Base-by-base conservation (phyloP, 1,140 invertebrate species). In the Drosophila novamexicana region DNA sequence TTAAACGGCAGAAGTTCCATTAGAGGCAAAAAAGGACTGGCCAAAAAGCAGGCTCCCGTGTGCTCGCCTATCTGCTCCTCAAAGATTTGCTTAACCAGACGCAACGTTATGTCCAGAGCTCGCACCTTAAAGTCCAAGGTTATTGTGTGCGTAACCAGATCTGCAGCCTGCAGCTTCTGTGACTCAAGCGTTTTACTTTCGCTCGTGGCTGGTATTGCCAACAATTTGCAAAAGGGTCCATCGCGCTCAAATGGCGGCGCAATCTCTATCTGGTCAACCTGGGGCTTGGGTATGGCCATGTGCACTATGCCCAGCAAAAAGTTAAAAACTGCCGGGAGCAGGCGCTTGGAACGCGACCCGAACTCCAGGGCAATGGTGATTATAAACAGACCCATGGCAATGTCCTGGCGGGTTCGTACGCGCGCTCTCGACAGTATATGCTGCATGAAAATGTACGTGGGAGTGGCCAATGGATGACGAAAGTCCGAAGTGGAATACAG, bases 401-500 rank as follows among this genome's bases (percentile, higher is more conserved):
- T 93, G 74, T 97, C 96, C 70, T 93, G 92, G 9, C 94, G 93
- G 40, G 93, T 94, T 75, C 93, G 94, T 32, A 97, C 94, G 75
- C 93, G 93, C 70, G 94, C 94, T 78, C 93, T 93, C 6, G 93
- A 92, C 69, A 99, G 93, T 72, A 98, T 96, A 91, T 98, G 95
- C 39, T 95, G 94, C 93, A 98, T 96, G 81, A 98, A 97, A 45
- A 97, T 93, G 56, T 97, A 93, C 81, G 95, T 95, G 47, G 97
- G 97, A 8, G 97, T 98, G 34, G 96, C 95, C n/a, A 98, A 94
- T 2, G 95, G 95, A 94, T 98, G 97, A 34, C 95, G 93, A 88
- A 97, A 98, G 93, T 99, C 98, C 0, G 97, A 98, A 1, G 97
- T 96, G 12, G 97, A 96, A 92, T 97, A 99, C 37, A 98, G 82